These are phyloP conservation scores for Euthynnus affinis DNA, from an alignment of 2,797 vertebrate species.

Conservation along the genomic window DNA sequence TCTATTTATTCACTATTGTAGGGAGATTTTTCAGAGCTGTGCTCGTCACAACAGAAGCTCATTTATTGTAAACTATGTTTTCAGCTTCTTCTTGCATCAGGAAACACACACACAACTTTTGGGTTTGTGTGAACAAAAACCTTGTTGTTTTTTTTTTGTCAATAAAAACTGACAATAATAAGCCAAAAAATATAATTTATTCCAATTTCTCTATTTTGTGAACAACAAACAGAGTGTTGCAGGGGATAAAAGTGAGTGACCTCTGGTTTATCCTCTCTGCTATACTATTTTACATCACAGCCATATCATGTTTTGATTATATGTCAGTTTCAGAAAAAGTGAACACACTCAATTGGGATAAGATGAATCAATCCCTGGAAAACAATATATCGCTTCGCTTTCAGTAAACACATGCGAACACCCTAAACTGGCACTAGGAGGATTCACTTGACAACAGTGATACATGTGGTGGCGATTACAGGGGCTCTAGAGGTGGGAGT, in stretches of 20 bases:
- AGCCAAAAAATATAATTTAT: neutral
- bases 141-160: neutral
- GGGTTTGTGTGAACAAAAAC: neutral
- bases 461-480: constrained; percentile 62
- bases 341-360: neutral
- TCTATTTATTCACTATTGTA: neutral
- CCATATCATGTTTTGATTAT: constrained; percentile 16
- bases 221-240: neutral
- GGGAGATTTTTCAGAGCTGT: neutral
- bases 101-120: neutral
- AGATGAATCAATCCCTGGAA: neutral
- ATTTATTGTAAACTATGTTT: constrained; percentile 4
- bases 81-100: neutral
- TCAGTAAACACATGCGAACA: constrained; percentile 29
- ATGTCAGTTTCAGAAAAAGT: neutral
- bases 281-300: constrained; percentile 5
- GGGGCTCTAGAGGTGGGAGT: constrained; percentile 29
- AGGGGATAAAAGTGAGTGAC: neutral
- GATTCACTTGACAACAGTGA: constrained; percentile 45
- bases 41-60: constrained; percentile 5
- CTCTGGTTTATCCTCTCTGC: neutral
- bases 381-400: constrained; percentile 6
- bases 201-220: neutral
- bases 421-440: constrained; percentile 10
- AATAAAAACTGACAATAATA: neutral